Base-by-base conservation (phyloP, 2,888 invertebrate genomes). In the Shargacucullia verbasci region DNA sequence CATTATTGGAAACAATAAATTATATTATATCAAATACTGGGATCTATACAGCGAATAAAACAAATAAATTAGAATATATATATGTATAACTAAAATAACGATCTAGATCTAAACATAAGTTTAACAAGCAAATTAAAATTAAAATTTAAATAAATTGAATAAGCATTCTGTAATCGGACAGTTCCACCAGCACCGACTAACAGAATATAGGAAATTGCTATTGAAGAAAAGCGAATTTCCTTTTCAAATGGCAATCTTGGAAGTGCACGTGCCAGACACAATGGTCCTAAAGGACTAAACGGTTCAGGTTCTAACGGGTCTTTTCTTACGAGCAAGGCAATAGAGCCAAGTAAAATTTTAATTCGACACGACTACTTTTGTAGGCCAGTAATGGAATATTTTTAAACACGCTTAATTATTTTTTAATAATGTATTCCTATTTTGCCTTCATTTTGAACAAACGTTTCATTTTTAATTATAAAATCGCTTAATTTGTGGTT, bases 191-290 rank as follows among this genome's bases (percentile, higher is more conserved):
- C 27, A 41, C 31, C 35, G 48, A 40, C 43, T 38, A 55, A 52
- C 55, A 62, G 59, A 48, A 64, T 43, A 41, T 35, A 47, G 44
- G 47, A 53, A 37, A 50, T 56, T 29, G 47, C 53, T 49, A 61
- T 20, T 44, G 25, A 12, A 33, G 41, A 45, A 57, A 69, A 62
- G 57, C 37, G 55, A 64, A 56, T 63, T 65, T 64, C 49, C 34
- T 54, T 66, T 69, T 43, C 25, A 53, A 69, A 74, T 53, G 48
- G 27, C 49, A 59, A 74, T 72, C 66, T 63, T 58, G 12, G 20
- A 45, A 59, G 59, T 69, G 70, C 60, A 63, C 72, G 58, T 54
- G 57, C 46, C 37, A 39, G 56, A 14, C 57, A 71, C 62, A 66
- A 66, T 65, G 33, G 45, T 41, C 54, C 40, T 41, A 34, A 34